Percentiles rank a stretch among this genome's conserved stretches.
Evolutionary conservation across 30 jellyfish, hydroid and myxozoan species (phyloP).

Genomic region (Pelagia noctiluca): DNA sequence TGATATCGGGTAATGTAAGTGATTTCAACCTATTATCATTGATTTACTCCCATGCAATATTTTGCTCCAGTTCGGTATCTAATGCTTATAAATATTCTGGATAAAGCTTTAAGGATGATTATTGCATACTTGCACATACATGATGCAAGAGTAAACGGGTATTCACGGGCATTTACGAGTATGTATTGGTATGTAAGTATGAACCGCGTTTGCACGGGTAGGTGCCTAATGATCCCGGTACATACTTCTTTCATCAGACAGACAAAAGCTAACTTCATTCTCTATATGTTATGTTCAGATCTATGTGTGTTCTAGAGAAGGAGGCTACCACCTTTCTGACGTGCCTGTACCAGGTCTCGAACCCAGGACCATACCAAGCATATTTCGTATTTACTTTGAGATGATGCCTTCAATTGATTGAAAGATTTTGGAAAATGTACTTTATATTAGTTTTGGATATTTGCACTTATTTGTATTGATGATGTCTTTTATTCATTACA

Average conservation of each 20-base stretch:
- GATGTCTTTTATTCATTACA: neutral
- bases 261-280: too few species aligned
- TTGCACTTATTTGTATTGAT: neutral
- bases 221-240: too few species aligned
- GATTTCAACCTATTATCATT: constrained; percentile 8
- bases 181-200: neutral
- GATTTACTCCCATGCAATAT: too few species aligned
- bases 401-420: neutral
- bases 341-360: too few species aligned
- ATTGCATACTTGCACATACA: neutral
- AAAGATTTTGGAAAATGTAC: neutral
- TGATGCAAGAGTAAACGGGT: neutral
- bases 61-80: too few species aligned
- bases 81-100: too few species aligned
- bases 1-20: constrained; percentile 37
- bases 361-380: too few species aligned
- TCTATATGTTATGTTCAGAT: too few species aligned
- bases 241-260: too few species aligned
- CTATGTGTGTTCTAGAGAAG: too few species aligned
- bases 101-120: neutral
- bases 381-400: too few species aligned
- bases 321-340: neutral
- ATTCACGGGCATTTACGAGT: neutral
- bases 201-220: too few species aligned
- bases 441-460: neutral